These are phyloP conservation scores for Thamnaconus septentrionalis DNA, from an alignment of 2,113 vertebrate genomes.

Conservation along the genomic window DNA sequence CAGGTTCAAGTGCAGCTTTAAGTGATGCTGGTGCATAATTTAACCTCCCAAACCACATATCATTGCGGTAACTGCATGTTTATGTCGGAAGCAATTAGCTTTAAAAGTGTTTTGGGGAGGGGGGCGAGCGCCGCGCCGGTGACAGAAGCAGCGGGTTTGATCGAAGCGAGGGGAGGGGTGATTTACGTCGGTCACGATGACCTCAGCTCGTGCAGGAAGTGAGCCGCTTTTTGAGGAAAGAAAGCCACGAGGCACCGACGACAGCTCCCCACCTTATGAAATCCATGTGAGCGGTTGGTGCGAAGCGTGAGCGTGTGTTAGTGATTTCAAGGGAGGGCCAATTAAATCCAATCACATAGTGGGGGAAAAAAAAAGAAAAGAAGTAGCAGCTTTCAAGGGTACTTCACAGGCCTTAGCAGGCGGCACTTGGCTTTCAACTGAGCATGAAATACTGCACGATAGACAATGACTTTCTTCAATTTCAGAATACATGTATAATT, in stretches of 20 bases:
- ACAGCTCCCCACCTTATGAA: conserved; percentile 44
- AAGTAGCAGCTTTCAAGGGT: conserved; percentile 40
- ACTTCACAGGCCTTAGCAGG: conserved; percentile 39
- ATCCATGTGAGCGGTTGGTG: conserved; percentile 48
- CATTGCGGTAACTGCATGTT: conserved; percentile 55
- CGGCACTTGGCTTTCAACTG: conserved; percentile 26
- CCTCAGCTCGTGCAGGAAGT: conserved; percentile 59
- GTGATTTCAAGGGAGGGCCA: conserved; percentile 33
- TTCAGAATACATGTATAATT: background rate
- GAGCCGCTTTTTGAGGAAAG: conserved; percentile 61
- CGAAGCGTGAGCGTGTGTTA: conserved; percentile 11
- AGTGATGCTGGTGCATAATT: conserved; percentile 48
- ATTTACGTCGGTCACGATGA: conserved; percentile 56
- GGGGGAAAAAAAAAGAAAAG: conserved; percentile 27
- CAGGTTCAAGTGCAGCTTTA: conserved; percentile 41
- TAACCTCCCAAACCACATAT: conserved; percentile 57
- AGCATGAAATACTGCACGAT: background rate
- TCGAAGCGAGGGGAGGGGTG: conserved; percentile 42
- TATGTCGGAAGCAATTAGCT: conserved; percentile 65
- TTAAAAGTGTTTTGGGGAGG: conserved; percentile 43
- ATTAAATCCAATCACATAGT: conserved; percentile 52
- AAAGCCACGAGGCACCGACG: conserved; percentile 52
- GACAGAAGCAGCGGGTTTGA: conserved; percentile 56
- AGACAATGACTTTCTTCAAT: too few relatives aligned
- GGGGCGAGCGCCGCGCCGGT: conserved; percentile 9